Conservation (phyloP, 1,140 invertebrate species). For the Drosophila kepulauana region DNA sequence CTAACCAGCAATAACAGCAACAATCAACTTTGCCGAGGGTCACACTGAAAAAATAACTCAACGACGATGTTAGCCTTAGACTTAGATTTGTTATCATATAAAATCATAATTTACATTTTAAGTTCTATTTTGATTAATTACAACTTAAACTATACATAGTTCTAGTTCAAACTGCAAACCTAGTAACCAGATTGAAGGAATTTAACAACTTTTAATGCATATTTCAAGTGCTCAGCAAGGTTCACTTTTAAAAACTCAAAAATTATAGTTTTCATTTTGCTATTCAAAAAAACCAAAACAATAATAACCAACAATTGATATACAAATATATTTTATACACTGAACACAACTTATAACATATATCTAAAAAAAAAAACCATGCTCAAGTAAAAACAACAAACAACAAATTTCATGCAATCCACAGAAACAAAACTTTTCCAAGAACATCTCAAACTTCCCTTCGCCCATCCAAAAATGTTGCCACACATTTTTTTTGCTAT, state of each 20-base stretch:
- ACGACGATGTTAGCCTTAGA: conserved; percentile 14
- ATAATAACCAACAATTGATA: conserved; percentile 28
- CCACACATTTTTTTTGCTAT: conserved; percentile 51
- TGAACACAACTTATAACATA: conserved; percentile 16
- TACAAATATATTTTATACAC: conserved; percentile 14
- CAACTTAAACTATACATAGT: conserved; percentile 5
- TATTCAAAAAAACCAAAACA: neutral
- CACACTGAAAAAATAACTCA: conserved; percentile 17
- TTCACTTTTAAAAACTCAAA: conserved; percentile 12
- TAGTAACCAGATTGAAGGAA: conserved; percentile 1
- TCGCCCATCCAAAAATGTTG: conserved; percentile 21
- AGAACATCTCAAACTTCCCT: conserved; percentile 22
- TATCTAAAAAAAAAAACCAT: conserved; percentile 28
- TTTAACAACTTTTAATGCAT: neutral
- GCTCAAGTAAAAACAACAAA: neutral
- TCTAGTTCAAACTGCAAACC: conserved; percentile 37
- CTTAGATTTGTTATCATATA: neutral
- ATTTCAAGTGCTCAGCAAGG: conserved; percentile 20
- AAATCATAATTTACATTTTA: conserved; percentile 1
- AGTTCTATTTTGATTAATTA: neutral
- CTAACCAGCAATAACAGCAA: conserved; percentile 9
- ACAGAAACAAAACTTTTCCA: conserved; percentile 30
- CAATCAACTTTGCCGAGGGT: conserved; percentile 20
- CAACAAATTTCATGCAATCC: conserved; percentile 65
- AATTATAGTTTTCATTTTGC: conserved; percentile 36